Percentiles rank a stretch among this genome's conserved stretches.
Conservation (phyloP, 2,797 vertebrate genomes). For the Philypnodon macrostomus region DNA sequence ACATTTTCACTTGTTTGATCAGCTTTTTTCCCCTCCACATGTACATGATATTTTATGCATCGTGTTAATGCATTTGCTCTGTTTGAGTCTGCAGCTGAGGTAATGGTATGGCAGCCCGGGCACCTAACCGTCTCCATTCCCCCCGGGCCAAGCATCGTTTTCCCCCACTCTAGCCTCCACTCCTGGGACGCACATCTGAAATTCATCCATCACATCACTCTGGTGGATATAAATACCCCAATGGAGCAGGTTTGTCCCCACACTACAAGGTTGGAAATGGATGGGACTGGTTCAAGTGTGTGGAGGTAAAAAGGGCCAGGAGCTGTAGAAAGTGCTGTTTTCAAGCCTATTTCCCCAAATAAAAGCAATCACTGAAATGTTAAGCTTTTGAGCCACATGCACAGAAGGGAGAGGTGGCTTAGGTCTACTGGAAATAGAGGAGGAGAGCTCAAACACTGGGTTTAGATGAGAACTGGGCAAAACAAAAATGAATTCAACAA, state of each 20-base stretch:
- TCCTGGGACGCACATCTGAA: conserved; percentile 63
- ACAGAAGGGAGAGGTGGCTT: conserved; percentile 22
- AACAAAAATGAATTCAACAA: too few relatives aligned
- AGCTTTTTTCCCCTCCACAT: not conserved
- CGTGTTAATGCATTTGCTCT: conserved; percentile 50
- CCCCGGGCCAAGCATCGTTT: conserved; percentile 32
- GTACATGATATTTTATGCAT: conserved; percentile 41
- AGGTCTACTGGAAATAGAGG: conserved; percentile 19
- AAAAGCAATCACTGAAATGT: conserved; percentile 57
- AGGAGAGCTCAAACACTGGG: conserved; percentile 19
- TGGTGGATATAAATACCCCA: conserved; percentile 65
- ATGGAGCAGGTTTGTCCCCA: conserved; percentile 61
- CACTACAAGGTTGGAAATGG: conserved; percentile 52
- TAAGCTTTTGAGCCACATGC: conserved; percentile 56
- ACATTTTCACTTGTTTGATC: not conserved
- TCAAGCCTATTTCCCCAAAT: conserved; percentile 49
- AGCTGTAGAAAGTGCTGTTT: conserved; percentile 44
- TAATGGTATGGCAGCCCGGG: conserved; percentile 54
- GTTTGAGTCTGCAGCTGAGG: conserved; percentile 49
- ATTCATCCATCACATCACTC: conserved; percentile 72
- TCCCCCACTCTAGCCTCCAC: conserved; percentile 39
- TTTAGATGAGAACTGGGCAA: too few relatives aligned
- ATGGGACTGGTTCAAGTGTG: conserved; percentile 45
- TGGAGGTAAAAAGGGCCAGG: conserved; percentile 40
- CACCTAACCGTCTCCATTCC: conserved; percentile 51